These are phyloP conservation scores for Chrysolina oricalcia DNA, from an alignment of 2,888 invertebrate species.

Conservation along the genomic window DNA sequence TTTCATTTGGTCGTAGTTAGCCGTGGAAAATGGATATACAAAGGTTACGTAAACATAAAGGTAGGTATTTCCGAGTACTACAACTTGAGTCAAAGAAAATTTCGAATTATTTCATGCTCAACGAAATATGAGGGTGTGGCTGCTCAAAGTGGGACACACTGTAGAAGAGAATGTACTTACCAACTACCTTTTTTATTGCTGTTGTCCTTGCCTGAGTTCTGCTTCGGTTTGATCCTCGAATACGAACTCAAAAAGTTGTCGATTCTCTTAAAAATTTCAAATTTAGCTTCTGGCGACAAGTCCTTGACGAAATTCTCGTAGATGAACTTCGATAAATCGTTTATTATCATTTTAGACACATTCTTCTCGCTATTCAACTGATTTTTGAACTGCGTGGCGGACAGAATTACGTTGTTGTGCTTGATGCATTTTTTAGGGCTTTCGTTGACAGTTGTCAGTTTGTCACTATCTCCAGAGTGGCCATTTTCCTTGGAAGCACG, in stretches of 20 bases:
- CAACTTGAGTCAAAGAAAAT: too few relatives aligned
- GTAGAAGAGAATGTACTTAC: conserved; percentile 6
- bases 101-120: too few relatives aligned
- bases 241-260: conserved; percentile 27
- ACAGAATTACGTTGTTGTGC: conserved; percentile 22
- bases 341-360: conserved; percentile 39
- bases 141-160: too few relatives aligned
- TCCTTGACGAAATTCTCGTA: conserved; percentile 44
- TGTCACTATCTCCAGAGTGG: conserved; percentile 8
- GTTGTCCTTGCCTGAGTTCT: background rate
- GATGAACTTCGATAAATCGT: conserved; percentile 45
- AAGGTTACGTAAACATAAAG: too few relatives aligned
- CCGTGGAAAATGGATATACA: too few relatives aligned
- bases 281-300: conserved; percentile 24
- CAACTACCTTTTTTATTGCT: conserved; percentile 26
- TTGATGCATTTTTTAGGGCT: conserved; percentile 5
- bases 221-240: conserved; percentile 14
- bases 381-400: conserved; percentile 34
- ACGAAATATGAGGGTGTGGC: too few relatives aligned
- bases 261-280: conserved; percentile 31
- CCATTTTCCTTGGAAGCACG: background rate
- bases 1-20: too few relatives aligned
- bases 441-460: background rate
- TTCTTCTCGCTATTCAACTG: conserved; percentile 21
- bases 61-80: too few relatives aligned